Conservation (phyloP, 2,797 vertebrate species). For the Syndactyla subalaris region DNA sequence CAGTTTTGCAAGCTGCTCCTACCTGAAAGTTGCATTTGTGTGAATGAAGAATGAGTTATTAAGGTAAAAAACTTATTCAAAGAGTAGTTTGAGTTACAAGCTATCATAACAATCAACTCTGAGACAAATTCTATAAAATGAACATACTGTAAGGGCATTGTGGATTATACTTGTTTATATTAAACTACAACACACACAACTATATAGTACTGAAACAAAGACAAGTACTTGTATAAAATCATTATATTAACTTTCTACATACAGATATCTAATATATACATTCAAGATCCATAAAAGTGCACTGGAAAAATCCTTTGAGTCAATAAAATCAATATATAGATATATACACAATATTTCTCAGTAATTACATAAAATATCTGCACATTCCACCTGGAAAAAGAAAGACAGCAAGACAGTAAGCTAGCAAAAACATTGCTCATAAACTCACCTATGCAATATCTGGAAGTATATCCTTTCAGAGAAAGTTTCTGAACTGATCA, state of each 20-base stretch:
- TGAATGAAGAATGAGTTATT: neutral
- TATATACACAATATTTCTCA: neutral
- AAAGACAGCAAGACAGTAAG: neutral
- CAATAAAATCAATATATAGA: neutral
- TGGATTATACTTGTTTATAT: neutral
- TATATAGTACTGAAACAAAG: neutral
- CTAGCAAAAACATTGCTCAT: neutral
- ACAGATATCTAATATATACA: neutral
- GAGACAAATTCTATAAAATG: neutral
- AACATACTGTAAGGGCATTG: neutral
- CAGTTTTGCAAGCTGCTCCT: neutral
- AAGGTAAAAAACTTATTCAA: neutral
- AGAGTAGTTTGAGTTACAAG: neutral
- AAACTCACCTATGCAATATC: constrained; percentile 45
- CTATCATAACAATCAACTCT: neutral
- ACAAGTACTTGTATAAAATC: neutral
- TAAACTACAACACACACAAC: neutral
- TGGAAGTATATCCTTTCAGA: constrained; percentile 29
- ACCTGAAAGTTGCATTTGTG: neutral
- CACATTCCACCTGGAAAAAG: neutral
- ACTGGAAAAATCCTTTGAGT: neutral
- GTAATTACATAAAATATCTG: neutral
- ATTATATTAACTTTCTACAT: neutral
- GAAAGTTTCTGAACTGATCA: neutral
- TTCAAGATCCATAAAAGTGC: neutral